Evolutionary conservation across 1,140 invertebrate species (phyloP), one percentile per base, ranked within the genome.

Genomic region (Drosophila oshimai): DNA sequence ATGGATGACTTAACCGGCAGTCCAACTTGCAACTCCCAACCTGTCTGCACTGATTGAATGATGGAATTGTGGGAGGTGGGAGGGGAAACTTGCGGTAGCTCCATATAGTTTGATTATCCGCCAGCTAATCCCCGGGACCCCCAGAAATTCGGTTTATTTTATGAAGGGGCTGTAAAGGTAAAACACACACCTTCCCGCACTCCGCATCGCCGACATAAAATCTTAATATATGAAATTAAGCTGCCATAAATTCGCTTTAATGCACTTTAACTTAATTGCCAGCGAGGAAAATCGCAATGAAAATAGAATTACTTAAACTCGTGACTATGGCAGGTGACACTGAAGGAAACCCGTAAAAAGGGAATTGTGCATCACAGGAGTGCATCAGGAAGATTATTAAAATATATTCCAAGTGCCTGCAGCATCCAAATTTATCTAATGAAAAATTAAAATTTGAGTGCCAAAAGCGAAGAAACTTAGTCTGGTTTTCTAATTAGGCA

Each of bases 201-300:
- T 37, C 6, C 31, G 7, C n/a, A 57, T 49, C 45, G 26, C n/a
- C 24, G 62, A 13, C 74, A 75, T 89, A 78, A 89, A 89, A 81
- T 77, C 73, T 89, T 89, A 89, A 89, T 89, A 89, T 86, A 86
- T 86, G 79, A 83, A 89, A 89, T 89, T 74, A 89, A 89, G 86
- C 75, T 86, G 86, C 64, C 86, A 80, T 89, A 89, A 89, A 89
- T 89, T 89, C 72, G 67, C 76, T 73, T 89, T 89, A 89, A 70
- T 89, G 62, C 67, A 64, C 74, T 86, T 89, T 89, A 89, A 84
- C 80, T 89, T 89, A 89, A 89, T 89, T 89, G 86, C 74, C 68
- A 78, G 61, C 68, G 7, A 51, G 46, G 70, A 70, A 57, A 73
- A 69, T 55, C 44, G 76, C 81, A 80, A 86, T 86, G 80, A 87